Percentiles rank a stretch among this genome's conserved stretches.
phyloP scores from a whole-genome alignment of 2,797 vertebrate genomes.

The Aeoliscus strigatus region DNA sequence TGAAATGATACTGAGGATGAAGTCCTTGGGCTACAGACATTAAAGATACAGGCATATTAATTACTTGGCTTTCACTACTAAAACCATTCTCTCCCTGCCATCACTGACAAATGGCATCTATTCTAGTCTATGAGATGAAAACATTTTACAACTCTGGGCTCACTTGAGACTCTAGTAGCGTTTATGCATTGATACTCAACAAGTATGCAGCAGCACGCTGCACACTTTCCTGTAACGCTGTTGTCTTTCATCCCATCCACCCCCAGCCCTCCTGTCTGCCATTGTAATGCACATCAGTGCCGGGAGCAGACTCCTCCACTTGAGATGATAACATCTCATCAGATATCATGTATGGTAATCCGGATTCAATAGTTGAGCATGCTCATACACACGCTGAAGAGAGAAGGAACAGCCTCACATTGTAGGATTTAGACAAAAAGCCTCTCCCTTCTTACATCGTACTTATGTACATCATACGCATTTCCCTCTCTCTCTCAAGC shows the following conservation, averaged over 20 bases:
- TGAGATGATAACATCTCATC: conserved; percentile 38
- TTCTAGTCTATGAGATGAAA: conserved; percentile 33
- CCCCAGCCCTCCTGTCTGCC: conserved; percentile 32
- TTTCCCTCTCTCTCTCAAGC: too few relatives aligned
- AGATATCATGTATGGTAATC: conserved; percentile 43
- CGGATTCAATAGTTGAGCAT: conserved; percentile 39
- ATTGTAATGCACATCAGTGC: conserved; percentile 35
- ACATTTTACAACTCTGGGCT: conserved; percentile 29
- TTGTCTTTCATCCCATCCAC: conserved; percentile 35
- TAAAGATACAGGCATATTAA: neutral
- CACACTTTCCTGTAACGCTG: conserved; percentile 49
- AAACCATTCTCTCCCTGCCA: conserved; percentile 14
- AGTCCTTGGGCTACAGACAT: too few relatives aligned
- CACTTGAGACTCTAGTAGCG: conserved; percentile 31
- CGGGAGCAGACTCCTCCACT: conserved; percentile 44
- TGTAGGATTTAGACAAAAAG: conserved; percentile 31
- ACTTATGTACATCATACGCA: too few relatives aligned
- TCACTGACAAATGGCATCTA: conserved; percentile 24
- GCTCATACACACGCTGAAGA: conserved; percentile 27
- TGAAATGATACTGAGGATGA: too few relatives aligned
- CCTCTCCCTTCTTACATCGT: conserved; percentile 3
- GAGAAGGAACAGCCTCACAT: conserved; percentile 13
- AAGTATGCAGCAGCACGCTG: conserved; percentile 36
- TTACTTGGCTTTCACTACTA: conserved; percentile 12
- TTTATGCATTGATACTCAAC: conserved; percentile 34